Evolutionary conservation across 1,140 invertebrate species (phyloP).

Genomic region (Drosophila takahashii): DNA sequence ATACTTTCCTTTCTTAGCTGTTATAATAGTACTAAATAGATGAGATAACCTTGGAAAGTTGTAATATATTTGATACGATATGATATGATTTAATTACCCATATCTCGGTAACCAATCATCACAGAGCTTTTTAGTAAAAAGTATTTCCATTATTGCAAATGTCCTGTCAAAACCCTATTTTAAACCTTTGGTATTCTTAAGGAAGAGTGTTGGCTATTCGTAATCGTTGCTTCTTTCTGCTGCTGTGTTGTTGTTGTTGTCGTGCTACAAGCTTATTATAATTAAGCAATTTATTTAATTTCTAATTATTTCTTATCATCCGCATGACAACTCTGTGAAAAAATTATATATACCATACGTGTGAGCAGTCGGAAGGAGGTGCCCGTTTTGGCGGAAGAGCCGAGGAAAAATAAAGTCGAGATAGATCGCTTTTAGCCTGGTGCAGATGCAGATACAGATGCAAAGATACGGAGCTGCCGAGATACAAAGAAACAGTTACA

Average conservation of each 20-base stretch:
- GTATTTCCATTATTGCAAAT: too few relatives aligned
- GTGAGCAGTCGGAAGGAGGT: conserved; percentile 52
- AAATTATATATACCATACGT: conserved; percentile 13
- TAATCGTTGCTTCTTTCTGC: conserved; percentile 15
- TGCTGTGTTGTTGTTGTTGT: conserved; percentile 33
- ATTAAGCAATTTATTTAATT: conserved; percentile 73
- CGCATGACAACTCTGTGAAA: conserved; percentile 42
- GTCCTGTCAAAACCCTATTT: too few relatives aligned
- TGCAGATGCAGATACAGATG: not conserved
- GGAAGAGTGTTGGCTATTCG: not conserved
- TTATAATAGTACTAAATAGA: too few relatives aligned
- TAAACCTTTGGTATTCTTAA: too few relatives aligned
- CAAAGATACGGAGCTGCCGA: conserved; percentile 4
- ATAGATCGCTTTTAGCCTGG: conserved; percentile 68
- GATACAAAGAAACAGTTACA: conserved; percentile 17
- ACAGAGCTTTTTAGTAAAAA: too few relatives aligned
- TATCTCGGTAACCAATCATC: too few relatives aligned
- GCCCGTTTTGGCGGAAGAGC: conserved; percentile 53
- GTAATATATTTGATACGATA: too few relatives aligned
- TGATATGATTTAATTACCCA: too few relatives aligned
- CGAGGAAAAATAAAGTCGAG: conserved; percentile 45
- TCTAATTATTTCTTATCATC: conserved; percentile 60
- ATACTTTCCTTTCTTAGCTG: too few relatives aligned
- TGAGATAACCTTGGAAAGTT: too few relatives aligned
- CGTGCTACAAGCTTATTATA: conserved; percentile 28